Evolutionary conservation across 2,797 vertebrate species (phyloP), one percentile per base, ranked within the genome.

Genomic region (Trematomus bernacchii): DNA sequence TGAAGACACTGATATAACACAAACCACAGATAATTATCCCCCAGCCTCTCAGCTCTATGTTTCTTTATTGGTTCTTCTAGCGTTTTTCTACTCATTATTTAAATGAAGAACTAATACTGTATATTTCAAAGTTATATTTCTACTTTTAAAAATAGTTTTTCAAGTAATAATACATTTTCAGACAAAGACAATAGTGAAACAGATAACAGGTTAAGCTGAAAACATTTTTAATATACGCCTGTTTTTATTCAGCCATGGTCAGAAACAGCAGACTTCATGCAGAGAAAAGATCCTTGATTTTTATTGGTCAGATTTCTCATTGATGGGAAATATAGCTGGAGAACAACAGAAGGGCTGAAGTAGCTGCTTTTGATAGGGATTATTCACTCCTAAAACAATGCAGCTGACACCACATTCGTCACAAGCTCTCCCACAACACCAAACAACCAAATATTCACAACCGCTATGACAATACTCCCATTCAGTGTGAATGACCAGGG

Each of bases 401-500:
- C 66, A 19, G 66, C 76, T 71, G 61, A 54, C 71, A 66, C 67
- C 72, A 80, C 66, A 51, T 80, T 76, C 59, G 57, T 76, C 52
- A 62, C 55, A 54, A 51, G 40, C 51, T 55, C 19, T 62, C 64
- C 42, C 12, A 71, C 43, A 70, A 70, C 54, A 64, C 33, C 50
- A 50, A 80, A 71, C 67, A 47, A 68, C 61, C 33, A 76, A 85
- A 81, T 67, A 57, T 60, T 66, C 83, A 83, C 84, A 61, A 59
- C 57, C 5, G 76, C 19, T 54, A 44, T 46, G 74, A 88, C 85
- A 87, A 80, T 74, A 51, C 87, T 79, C 65, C 73, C 68, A 71
- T 81, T 85, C 73, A 74, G 77, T 51, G 86, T 78, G 64, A 89
- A 78, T 73, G 77, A 86, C 61, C 60, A 43, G 85, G 85, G 71